Percentiles rank a stretch among this genome's conserved stretches.
Conservation (phyloP, 1,140 invertebrate genomes). For the Trinorchestia longiramus region DNA sequence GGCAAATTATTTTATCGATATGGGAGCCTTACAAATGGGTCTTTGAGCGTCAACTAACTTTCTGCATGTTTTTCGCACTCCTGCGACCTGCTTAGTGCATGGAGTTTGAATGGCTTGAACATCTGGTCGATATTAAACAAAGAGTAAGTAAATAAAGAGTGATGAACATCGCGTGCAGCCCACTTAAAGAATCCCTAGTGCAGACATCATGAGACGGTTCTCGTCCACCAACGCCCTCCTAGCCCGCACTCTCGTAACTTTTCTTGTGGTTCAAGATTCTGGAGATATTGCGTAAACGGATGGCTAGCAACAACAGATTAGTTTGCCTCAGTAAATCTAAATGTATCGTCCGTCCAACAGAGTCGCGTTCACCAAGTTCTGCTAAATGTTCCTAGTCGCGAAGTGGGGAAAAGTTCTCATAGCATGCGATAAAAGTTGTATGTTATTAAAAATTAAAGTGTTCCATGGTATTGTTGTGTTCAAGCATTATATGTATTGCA, state of each 20-base stretch:
- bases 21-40: too few species aligned
- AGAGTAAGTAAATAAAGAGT: too few species aligned
- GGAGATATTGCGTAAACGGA: conserved; percentile 7
- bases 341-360: neutral
- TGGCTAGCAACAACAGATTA: neutral
- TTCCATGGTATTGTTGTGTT: neutral
- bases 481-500: neutral
- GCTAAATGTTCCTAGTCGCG: neutral
- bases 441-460: neutral
- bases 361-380: neutral
- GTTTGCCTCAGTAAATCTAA: conserved; percentile 29
- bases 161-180: too few species aligned
- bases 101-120: too few species aligned
- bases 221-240: neutral
- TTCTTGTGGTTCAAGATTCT: neutral
- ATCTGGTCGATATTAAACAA: too few species aligned
- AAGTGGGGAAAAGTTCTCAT: neutral
- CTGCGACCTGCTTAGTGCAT: too few species aligned
- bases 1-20: too few species aligned
- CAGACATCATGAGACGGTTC: neutral
- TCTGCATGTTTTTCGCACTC: too few species aligned
- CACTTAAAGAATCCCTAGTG: neutral
- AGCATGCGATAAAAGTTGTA: neutral
- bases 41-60: too few species aligned
- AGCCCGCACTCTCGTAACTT: neutral